Evolutionary conservation across 2,888 invertebrate species (phyloP).

Genomic region (Clunio marinus): DNA sequence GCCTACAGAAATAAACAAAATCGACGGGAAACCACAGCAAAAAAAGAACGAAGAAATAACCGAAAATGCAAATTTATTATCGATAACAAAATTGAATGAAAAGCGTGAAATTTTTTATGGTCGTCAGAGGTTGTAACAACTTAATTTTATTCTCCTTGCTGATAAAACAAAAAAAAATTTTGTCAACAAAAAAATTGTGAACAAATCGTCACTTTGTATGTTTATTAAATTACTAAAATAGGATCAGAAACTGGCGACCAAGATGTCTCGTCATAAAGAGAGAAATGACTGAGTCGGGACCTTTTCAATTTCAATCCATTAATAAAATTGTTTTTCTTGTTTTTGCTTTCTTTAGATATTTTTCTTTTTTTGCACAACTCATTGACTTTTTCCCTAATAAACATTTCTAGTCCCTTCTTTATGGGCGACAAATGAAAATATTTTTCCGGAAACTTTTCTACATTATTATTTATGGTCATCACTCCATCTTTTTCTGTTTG

Average conservation of each 20-base stretch:
- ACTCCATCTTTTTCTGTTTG: background rate
- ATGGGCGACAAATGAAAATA: background rate
- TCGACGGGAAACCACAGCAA: no score
- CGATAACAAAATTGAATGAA: background rate
- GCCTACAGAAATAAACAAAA: no score
- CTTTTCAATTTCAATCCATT: background rate
- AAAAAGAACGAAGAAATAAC: no score
- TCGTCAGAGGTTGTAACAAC: background rate
- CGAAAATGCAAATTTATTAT: background rate
- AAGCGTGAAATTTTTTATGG: background rate
- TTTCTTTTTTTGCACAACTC: no score
- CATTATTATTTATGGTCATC: background rate
- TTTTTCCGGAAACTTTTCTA: conserved; percentile 6
- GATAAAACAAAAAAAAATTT: background rate
- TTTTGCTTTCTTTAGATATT: no score
- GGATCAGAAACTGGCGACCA: background rate
- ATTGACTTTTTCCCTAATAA: background rate
- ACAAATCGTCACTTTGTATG: background rate
- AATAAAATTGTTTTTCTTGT: no score
- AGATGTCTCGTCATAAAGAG: background rate
- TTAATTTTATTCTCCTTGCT: conserved; percentile 3
- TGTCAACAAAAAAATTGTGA: background rate
- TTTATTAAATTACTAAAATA: background rate
- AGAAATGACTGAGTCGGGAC: background rate
- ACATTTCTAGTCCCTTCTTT: no score